Evolutionary conservation across 2,888 invertebrate genomes (phyloP).

Genomic region (Saturnia japonica): DNA sequence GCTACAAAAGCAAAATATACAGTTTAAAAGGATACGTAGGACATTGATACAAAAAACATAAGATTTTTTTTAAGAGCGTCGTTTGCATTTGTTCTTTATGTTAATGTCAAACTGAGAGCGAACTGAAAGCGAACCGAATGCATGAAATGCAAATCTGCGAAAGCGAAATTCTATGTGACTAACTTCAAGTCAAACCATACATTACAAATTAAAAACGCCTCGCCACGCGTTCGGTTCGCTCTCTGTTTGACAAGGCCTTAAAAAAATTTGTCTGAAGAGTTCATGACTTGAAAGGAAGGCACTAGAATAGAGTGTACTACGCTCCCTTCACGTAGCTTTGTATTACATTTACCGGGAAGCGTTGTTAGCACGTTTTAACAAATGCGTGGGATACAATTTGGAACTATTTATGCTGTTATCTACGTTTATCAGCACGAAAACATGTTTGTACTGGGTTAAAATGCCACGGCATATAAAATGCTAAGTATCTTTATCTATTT

Average conservation of each 20-base stretch:
- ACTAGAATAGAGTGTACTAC: conserved; percentile 62
- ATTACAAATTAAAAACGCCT: no score
- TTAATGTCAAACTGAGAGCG: no score
- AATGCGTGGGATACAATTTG: conserved; percentile 4
- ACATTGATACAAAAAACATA: background rate
- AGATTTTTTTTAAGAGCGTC: background rate
- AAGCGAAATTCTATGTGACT: no score
- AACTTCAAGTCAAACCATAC: no score
- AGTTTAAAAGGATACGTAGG: background rate
- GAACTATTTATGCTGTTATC: conserved; percentile 13
- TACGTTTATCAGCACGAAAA: conserved; percentile 7
- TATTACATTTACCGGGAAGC: conserved; percentile 44
- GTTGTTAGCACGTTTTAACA: conserved; percentile 5
- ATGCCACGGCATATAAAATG: background rate
- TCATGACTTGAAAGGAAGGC: conserved; percentile 39
- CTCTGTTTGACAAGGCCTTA: no score
- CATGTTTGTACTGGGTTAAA: conserved; percentile 6
- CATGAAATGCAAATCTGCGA: no score
- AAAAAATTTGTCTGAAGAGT: conserved; percentile 37
- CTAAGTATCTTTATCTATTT: background rate
- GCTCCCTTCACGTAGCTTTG: conserved; percentile 39
- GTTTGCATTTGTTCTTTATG: conserved; percentile 32
- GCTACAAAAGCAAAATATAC: no score
- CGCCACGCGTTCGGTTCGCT: no score
- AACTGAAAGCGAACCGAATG: no score